Conservation (phyloP, 1,140 invertebrate genomes). For the Aphidius ervi region DNA sequence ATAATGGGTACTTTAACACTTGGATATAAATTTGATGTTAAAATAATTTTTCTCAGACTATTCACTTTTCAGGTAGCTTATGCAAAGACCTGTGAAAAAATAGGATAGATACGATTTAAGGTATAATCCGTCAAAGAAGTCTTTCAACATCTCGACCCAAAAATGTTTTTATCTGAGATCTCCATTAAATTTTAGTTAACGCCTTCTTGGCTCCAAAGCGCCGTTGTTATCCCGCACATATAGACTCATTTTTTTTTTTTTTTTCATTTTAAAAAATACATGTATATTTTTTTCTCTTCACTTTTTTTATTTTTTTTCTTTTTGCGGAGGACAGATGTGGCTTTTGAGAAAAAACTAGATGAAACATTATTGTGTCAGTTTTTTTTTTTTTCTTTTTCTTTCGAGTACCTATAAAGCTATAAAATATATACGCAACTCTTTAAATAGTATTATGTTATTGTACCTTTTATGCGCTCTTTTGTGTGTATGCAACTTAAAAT, state of each 20-base stretch:
- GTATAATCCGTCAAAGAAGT: conserved; percentile 53
- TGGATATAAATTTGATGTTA: conserved; percentile 22
- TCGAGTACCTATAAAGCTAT: not conserved
- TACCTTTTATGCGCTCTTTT: no score
- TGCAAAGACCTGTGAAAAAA: conserved; percentile 25
- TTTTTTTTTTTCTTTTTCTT: conserved; percentile 30
- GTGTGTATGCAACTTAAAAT: no score
- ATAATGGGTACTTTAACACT: conserved; percentile 39
- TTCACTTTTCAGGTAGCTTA: conserved; percentile 30
- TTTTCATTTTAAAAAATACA: conserved; percentile 6
- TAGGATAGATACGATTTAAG: conserved; percentile 47
- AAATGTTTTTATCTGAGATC: conserved; percentile 48
- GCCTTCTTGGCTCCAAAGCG: conserved; percentile 41
- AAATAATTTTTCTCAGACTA: not conserved
- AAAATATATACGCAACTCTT: conserved; percentile 7
- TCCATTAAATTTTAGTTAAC: conserved; percentile 55
- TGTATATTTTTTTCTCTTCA: not conserved
- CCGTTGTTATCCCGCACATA: conserved; percentile 16
- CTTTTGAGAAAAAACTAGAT: conserved; percentile 8
- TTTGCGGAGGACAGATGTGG: conserved; percentile 22
- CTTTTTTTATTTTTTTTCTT: conserved; percentile 18
- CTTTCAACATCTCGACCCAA: conserved; percentile 40
- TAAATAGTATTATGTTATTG: no score
- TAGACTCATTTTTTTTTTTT: conserved; percentile 21
- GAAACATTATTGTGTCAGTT: conserved; percentile 7